Conservation (phyloP, 2,888 invertebrate genomes). For the Crocallis elinguaria region DNA sequence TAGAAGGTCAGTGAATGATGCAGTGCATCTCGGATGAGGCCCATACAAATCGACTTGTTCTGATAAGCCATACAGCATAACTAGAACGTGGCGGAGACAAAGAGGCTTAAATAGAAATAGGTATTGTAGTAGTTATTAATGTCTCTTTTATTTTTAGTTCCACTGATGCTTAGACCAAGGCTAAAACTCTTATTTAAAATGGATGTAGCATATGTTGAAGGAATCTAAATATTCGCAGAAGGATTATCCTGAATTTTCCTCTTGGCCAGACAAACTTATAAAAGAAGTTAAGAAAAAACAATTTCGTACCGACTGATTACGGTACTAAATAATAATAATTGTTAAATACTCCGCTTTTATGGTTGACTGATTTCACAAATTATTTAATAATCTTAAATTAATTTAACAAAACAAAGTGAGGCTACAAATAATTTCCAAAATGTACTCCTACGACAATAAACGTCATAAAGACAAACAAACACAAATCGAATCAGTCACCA, state of each 20-base stretch:
- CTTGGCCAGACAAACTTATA: too few relatives aligned
- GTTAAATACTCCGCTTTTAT: too few relatives aligned
- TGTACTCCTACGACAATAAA: neutral
- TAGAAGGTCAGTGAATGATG: constrained; percentile 58
- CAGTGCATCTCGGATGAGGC: constrained; percentile 49
- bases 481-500: constrained; percentile 18
- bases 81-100: constrained; percentile 38
- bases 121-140: neutral
- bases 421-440: too few relatives aligned
- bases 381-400: too few relatives aligned
- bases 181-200: too few relatives aligned
- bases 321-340: too few relatives aligned
- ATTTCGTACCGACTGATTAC: too few relatives aligned
- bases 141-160: neutral
- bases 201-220: neutral
- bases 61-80: constrained; percentile 50
- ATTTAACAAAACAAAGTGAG: too few relatives aligned
- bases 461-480: neutral
- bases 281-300: too few relatives aligned
- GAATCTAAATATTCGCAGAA: too few relatives aligned
- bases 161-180: neutral
- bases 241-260: too few relatives aligned
- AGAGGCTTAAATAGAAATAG: constrained; percentile 18
- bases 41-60: constrained; percentile 53
- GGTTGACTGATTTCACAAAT: too few relatives aligned